Evolutionary conservation across 2,888 invertebrate genomes (phyloP), one percentile per base, ranked within the genome.

Genomic region (Lycophotia porphyrea): DNA sequence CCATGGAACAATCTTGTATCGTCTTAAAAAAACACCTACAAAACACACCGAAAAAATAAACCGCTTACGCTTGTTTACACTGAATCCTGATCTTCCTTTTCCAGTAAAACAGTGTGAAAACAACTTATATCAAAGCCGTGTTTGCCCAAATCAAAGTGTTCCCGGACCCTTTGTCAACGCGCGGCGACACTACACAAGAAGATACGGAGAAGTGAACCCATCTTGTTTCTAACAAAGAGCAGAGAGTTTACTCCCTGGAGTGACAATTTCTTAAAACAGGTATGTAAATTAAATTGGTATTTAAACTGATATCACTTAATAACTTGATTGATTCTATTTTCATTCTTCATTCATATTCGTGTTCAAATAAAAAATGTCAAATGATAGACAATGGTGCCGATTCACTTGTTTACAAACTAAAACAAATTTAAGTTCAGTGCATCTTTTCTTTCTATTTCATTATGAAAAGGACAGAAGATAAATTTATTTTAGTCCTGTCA

Each of bases 141-240:
- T 87, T 87, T 75, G 61, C 63, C 36, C 42, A 75, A 85, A 85
- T 82, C 75, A 80, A 74, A 87, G 69, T 74, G 67, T 64, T 66
- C 58, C 66, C 39, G 44, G 39, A 66, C 72, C 76, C 73, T 77
- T 74, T 79, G 83, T 80, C 76, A 85, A 79, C 79, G 24, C 31
- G 49, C 15, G n/a, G 11, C 24, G 72, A 73, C 71, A 76, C 72
- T 71, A 68, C 70, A 66, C 34, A 21, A 67, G 36, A 63, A 68
- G 64, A 84, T 82, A 82, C 39, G 34, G 34, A 47, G 18, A 71
- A 39, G 27, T 69, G 31, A 63, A 24, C 39, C 39, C n/a, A 60
- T 34, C 11, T 34, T 60, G 60, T 60, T 60, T 60, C 21, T 1
- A 11, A 60, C 60, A 34, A 5, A 11, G 60, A 60, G 60, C 34